Conservation (phyloP, 2,888 invertebrate species). For the Fabriciana adippe region DNA sequence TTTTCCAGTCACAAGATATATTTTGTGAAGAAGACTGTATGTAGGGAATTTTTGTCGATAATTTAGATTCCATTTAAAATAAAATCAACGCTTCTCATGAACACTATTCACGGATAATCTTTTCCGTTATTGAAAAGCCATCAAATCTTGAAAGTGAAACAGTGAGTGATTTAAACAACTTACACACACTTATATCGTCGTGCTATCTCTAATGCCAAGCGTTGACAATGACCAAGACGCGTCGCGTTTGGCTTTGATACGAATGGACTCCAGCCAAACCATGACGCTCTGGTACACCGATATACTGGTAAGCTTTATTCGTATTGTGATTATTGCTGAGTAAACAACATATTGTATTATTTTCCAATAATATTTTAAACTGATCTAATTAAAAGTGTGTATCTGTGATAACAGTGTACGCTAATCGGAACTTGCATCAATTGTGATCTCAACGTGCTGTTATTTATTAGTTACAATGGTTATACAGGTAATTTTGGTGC, state of each 20-base stretch:
- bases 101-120: neutral
- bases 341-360: slow-evolving; percentile 34
- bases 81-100: neutral
- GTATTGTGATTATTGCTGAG: slow-evolving; percentile 33
- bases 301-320: slow-evolving; percentile 71
- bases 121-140: neutral
- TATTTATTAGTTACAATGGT: slow-evolving; percentile 38
- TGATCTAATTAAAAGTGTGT: slow-evolving; percentile 19
- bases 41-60: neutral
- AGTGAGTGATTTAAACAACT: slow-evolving; percentile 40
- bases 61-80: neutral
- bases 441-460: slow-evolving; percentile 28
- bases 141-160: slow-evolving; percentile 28
- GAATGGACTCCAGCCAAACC: slow-evolving; percentile 73
- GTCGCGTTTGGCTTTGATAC: slow-evolving; percentile 66
- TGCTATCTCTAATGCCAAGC: slow-evolving; percentile 56
- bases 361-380: slow-evolving; percentile 23
- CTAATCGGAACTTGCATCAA: slow-evolving; percentile 5
- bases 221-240: slow-evolving; percentile 70
- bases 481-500: slow-evolving; percentile 36
- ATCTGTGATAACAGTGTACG: neutral
- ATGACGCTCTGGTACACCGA: slow-evolving; percentile 81
- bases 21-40: too few relatives aligned
- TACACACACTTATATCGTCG: slow-evolving; percentile 60
- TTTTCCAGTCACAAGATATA: neutral